These are phyloP conservation scores for Pristionchus mayeri DNA, from an alignment of 2,888 invertebrate genomes.

Conservation along the genomic window DNA sequence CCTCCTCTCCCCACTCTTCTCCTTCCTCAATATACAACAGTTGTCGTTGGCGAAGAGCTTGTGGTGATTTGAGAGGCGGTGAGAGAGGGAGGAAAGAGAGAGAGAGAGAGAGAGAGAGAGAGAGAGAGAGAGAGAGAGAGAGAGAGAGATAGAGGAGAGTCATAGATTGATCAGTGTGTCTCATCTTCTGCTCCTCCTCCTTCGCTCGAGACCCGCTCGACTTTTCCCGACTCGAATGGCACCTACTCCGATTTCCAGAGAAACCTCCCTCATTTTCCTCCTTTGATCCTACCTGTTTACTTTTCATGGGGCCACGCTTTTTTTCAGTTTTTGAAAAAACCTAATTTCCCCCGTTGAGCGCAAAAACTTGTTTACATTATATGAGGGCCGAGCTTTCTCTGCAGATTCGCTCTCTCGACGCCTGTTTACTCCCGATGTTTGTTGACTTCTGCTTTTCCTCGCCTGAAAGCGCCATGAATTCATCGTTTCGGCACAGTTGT, in stretches of 20 bases:
- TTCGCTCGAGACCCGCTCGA: background rate
- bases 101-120: background rate
- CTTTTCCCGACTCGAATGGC: background rate
- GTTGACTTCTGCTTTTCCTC: no score
- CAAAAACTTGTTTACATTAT: no score
- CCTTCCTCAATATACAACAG: slow-evolving; percentile 30
- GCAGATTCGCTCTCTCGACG: no score
- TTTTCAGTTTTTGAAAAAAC: background rate
- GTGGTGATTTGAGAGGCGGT: slow-evolving; percentile 23
- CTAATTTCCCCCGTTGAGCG: no score
- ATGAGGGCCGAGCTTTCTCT: no score
- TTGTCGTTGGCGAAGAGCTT: background rate
- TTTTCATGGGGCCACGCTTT: background rate
- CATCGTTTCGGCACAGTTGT: no score
- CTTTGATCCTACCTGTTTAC: background rate
- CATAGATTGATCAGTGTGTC: background rate
- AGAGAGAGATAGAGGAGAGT: background rate
- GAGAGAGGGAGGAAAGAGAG: background rate
- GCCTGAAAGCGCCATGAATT: no score
- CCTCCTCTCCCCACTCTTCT: background rate
- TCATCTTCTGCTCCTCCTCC: background rate
- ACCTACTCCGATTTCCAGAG: background rate
- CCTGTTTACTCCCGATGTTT: no score
- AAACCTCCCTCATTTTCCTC: background rate
- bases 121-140: no score